Percentiles rank a stretch among this genome's conserved stretches.
Conservation (phyloP, 1,140 invertebrate genomes). For the Bactericera cockerelli region DNA sequence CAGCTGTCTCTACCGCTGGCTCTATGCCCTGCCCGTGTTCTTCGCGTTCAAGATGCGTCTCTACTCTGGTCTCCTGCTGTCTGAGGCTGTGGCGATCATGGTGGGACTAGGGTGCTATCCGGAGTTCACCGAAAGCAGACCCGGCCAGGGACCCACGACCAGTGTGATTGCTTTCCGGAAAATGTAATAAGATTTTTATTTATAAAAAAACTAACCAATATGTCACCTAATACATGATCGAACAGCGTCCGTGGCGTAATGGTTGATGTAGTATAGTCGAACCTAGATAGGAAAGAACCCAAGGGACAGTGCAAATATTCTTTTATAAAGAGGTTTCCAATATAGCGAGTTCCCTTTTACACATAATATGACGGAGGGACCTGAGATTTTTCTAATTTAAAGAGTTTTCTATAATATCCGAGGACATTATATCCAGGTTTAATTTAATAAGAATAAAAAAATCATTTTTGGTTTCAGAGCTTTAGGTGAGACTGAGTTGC, state of each 20-base stretch:
- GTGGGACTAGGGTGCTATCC: constrained; percentile 86
- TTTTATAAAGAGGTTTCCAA: too few relatives aligned
- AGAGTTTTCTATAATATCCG: too few relatives aligned
- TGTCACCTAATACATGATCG: background rate
- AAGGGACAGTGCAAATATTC: too few relatives aligned
- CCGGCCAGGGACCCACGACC: constrained; percentile 58
- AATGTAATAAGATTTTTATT: constrained; percentile 19
- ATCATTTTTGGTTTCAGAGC: background rate
- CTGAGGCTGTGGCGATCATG: constrained; percentile 82
- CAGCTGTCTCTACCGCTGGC: constrained; percentile 54
- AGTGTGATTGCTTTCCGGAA: constrained; percentile 16
- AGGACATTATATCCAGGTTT: too few relatives aligned
- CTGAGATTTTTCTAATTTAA: too few relatives aligned
- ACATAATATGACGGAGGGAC: too few relatives aligned
- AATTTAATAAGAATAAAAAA: too few relatives aligned
- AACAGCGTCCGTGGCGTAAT: too few relatives aligned
- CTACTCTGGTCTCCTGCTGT: constrained; percentile 73
- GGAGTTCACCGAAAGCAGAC: constrained; percentile 41
- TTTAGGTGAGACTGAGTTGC: background rate
- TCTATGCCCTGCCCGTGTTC: constrained; percentile 77
- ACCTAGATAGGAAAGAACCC: too few relatives aligned
- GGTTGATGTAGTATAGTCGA: too few relatives aligned
- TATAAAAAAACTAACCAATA: too few relatives aligned
- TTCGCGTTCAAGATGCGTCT: constrained; percentile 75
- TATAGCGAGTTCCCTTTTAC: too few relatives aligned